Evolutionary conservation across 2,113 vertebrate genomes (phyloP), one percentile per base, ranked within the genome.

Genomic region (Glaucidium brasilianum): DNA sequence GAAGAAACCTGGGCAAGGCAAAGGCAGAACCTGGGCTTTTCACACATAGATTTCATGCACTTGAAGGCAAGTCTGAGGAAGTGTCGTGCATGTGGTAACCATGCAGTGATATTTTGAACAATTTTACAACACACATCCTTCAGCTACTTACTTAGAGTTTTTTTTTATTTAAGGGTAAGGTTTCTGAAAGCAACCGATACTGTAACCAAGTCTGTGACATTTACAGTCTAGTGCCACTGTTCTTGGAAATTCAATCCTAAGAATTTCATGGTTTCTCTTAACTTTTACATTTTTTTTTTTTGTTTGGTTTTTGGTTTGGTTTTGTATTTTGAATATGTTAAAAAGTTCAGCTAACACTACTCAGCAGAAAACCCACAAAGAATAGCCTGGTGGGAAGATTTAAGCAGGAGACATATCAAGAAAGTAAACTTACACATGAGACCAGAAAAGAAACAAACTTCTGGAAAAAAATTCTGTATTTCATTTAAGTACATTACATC

Each of bases 31-130:
- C 45, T 30, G 16, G 25, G 5, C 7, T 56, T 52, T 29, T n/a
- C 5, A 21, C 7, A 7, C 0, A 0, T 0, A 1, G 15, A 10
- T 3, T 15, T 84, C 47, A 62, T 8, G 45, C 2, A 22, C 29
- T 66, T 29, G 26, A 18, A 25, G 26, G 3, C 10, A 79, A 73
- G 14, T 3, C 27, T 56, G 22, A 45, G 19, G 9, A 56, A 55
- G 15, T 12, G 11, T 37, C 34, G 30, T 4, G 9, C 11, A 43
- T 15, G 13, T 1, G 4, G 2, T 4, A 87, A 77, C 6, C 23
- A 9, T 16, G 9, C 1, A 1, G 5, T 41, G 47, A 62, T 1
- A 0, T 43, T 76, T 56, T 62, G 9, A 23, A 67, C 13, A 45
- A 14, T 67, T 80, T 67, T 64, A 71, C 32, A 69, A 15, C 4